These are phyloP conservation scores for Erpornis zantholeuca DNA, from an alignment of 2,113 vertebrate genomes.

Conservation along the genomic window DNA sequence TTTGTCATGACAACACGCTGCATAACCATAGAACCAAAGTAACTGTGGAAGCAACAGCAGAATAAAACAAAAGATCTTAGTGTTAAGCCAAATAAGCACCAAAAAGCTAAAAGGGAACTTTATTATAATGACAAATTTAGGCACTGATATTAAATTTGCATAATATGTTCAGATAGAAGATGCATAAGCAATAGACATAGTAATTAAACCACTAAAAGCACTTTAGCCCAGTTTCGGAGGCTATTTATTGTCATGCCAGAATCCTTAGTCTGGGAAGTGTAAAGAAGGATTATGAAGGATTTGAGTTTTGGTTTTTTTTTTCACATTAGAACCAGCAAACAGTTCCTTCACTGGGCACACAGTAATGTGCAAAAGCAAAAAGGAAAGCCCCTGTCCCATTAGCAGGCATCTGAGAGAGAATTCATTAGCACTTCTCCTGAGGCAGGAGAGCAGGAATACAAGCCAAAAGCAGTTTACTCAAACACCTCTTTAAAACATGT, in stretches of 20 bases:
- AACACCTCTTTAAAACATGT: neutral
- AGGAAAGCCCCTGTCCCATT: neutral
- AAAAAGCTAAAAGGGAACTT: neutral
- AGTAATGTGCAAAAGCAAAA: neutral
- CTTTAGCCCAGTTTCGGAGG: neutral
- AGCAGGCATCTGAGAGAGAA: neutral
- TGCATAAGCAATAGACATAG: neutral
- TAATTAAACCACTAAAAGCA: neutral
- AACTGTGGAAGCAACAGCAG: neutral
- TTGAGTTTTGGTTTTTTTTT: neutral
- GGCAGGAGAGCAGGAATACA: neutral
- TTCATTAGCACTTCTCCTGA: neutral
- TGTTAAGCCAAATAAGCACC: neutral
- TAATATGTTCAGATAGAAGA: neutral
- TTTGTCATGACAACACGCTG: neutral
- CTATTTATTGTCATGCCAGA: neutral
- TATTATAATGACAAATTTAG: neutral
- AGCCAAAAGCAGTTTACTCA: neutral
- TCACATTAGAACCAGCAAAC: neutral
- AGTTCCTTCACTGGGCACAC: neutral
- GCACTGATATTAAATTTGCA: neutral
- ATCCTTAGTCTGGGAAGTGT: neutral
- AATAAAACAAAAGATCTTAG: neutral
- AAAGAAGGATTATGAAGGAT: neutral
- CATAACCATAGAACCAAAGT: neutral